phyloP scores from a whole-genome alignment of 2,797 vertebrate species.

The Vespertilio murinus region DNA sequence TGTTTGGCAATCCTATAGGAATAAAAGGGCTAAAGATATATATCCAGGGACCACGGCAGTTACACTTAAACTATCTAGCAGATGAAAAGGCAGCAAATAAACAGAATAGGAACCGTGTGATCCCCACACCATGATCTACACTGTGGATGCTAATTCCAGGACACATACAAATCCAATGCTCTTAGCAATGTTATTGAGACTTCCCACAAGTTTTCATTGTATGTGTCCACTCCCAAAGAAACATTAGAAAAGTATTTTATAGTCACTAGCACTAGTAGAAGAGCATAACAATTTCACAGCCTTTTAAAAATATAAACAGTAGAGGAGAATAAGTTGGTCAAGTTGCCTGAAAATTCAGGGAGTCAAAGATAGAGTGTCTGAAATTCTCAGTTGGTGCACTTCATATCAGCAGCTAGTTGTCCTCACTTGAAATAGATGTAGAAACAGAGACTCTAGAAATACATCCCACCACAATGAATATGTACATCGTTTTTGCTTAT shows the following conservation, averaged over 20 bases:
- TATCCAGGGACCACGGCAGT: not conserved
- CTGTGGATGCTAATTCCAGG: not conserved
- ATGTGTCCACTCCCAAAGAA: not conserved
- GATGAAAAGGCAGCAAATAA: constrained; percentile 15
- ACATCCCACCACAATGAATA: not conserved
- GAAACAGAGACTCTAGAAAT: constrained; percentile 24
- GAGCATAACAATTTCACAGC: not conserved
- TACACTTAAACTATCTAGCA: constrained; percentile 13
- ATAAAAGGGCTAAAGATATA: not conserved
- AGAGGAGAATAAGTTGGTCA: not conserved
- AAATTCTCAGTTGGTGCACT: not conserved
- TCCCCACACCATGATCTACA: not conserved
- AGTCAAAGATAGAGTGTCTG: not conserved
- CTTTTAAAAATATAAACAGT: not conserved
- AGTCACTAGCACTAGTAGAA: not conserved
- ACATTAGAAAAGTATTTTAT: not conserved
- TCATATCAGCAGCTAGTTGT: not conserved
- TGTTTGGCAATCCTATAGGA: not conserved
- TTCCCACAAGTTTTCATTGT: not conserved
- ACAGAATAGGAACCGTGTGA: constrained; percentile 6
- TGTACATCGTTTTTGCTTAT: not conserved
- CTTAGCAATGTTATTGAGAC: not conserved
- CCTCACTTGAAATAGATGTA: not conserved
- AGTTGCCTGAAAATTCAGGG: not conserved
- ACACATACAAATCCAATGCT: not conserved